phyloP scores from a whole-genome alignment of 2,797 vertebrate genomes.

The Pseudochirops corinnae region DNA sequence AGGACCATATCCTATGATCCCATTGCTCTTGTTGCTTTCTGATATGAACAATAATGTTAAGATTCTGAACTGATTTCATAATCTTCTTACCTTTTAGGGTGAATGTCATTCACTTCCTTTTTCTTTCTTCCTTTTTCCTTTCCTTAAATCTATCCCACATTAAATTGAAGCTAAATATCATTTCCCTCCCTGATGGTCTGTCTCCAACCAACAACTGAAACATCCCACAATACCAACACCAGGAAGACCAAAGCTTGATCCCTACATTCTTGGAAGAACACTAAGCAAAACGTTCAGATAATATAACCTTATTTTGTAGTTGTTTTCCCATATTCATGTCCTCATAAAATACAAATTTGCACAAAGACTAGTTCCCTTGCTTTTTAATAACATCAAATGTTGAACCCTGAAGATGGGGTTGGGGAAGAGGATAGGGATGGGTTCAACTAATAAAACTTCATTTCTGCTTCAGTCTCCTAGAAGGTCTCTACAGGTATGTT shows the following conservation, averaged over 20 bases:
- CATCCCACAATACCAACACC: not conserved
- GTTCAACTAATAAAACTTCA: not conserved
- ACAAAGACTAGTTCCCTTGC: not conserved
- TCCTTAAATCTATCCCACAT: not conserved
- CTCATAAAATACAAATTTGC: not conserved
- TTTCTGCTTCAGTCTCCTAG: not conserved
- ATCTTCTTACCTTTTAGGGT: not conserved
- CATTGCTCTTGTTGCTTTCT: not conserved
- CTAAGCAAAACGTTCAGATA: not conserved
- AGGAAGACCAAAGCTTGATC: not conserved
- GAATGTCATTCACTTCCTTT: not conserved
- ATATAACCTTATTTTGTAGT: not conserved
- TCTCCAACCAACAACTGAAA: not conserved
- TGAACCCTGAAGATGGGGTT: not conserved
- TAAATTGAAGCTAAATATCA: not conserved
- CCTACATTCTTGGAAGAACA: not conserved
- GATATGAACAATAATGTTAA: not conserved
- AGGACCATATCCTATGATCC: not conserved
- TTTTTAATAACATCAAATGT: not conserved
- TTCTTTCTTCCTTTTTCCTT: not conserved
- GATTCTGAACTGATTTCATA: not conserved
- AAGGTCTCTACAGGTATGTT: not conserved
- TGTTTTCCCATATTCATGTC: not conserved
- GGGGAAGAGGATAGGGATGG: not conserved
- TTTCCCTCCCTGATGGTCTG: not conserved